Conservation (phyloP, 1,140 invertebrate species). For the Drosophila watanabei region DNA sequence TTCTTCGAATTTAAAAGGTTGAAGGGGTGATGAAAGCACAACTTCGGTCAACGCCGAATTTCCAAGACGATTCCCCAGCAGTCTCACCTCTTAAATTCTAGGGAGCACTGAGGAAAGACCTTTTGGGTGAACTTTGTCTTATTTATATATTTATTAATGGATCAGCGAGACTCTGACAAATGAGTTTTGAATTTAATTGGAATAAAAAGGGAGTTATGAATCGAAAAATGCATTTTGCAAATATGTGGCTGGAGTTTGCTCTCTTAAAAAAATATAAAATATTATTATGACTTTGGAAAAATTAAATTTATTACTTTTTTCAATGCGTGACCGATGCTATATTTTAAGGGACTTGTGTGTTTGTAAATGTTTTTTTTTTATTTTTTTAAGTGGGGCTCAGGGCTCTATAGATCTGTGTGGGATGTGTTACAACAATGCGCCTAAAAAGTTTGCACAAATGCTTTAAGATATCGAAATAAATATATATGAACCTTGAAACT, state of each 20-base stretch:
- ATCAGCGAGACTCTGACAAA: constrained; percentile 63
- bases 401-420: constrained; percentile 52
- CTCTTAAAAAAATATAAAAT: constrained; percentile 44
- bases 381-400: constrained; percentile 24
- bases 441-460: constrained; percentile 66
- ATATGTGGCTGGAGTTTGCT: constrained; percentile 51
- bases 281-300: constrained; percentile 47
- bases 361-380: constrained; percentile 36
- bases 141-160: constrained; percentile 5
- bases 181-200: constrained; percentile 28
- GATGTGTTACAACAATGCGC: constrained; percentile 71
- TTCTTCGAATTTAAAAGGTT: constrained; percentile 25
- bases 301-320: constrained; percentile 35
- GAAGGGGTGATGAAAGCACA: constrained; percentile 29
- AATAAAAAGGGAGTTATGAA: constrained; percentile 42
- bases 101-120: not conserved
- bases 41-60: constrained; percentile 57
- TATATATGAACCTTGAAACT: constrained; percentile 68
- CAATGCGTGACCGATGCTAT: constrained; percentile 83
- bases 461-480: constrained; percentile 60
- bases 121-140: constrained; percentile 14
- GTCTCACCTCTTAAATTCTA: not conserved
- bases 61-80: constrained; percentile 2
- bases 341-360: constrained; percentile 20
- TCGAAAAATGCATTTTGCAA: constrained; percentile 43